phyloP scores from a whole-genome alignment of 2,113 vertebrate genomes.

The Gallinago undulata region DNA sequence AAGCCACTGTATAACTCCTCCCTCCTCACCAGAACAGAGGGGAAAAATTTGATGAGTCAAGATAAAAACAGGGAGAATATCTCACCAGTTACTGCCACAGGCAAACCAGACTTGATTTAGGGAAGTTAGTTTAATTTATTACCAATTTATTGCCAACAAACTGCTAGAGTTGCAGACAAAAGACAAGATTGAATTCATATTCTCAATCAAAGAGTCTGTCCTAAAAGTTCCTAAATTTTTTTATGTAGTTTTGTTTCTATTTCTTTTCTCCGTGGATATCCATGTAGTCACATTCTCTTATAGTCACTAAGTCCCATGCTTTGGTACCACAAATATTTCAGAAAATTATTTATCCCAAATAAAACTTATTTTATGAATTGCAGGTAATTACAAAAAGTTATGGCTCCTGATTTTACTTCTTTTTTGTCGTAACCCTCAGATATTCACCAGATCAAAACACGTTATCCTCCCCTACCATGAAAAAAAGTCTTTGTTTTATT shows the following conservation, averaged over 20 bases:
- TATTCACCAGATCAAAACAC: background rate
- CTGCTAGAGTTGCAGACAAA: background rate
- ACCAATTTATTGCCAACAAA: background rate
- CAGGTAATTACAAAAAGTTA: background rate
- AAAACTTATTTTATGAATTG: background rate
- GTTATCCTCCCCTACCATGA: background rate
- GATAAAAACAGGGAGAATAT: background rate
- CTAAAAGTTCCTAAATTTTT: background rate
- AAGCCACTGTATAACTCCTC: background rate
- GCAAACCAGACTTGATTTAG: background rate
- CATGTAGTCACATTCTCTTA: background rate
- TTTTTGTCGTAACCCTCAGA: accelerated
- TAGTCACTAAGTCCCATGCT: background rate
- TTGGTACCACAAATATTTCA: background rate
- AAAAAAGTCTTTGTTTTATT: background rate
- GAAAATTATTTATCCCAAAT: background rate
- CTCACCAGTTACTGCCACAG: background rate
- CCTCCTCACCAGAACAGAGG: background rate
- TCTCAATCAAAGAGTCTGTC: background rate
- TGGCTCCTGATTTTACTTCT: accelerated
- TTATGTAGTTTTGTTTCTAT: background rate
- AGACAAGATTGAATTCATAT: background rate
- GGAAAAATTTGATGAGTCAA: background rate
- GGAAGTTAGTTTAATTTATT: background rate
- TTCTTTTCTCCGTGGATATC: background rate